Evolutionary conservation across 2,888 invertebrate genomes (phyloP).

Genomic region (Dasysyrphus albostriatus): DNA sequence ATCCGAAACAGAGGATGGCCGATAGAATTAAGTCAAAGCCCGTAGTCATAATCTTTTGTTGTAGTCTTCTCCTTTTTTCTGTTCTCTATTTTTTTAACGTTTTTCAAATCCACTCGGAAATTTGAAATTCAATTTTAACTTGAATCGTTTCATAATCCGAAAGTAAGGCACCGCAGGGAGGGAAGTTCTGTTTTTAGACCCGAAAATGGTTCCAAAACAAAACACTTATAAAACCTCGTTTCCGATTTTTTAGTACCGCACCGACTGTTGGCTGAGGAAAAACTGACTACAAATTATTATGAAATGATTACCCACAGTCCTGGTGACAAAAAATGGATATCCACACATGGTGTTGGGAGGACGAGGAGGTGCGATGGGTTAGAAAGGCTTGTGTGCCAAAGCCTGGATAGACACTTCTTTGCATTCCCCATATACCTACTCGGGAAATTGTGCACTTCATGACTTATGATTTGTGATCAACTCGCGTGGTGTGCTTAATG

Average conservation of each 20-base stretch:
- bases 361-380: not conserved
- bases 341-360: not conserved
- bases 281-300: constrained; percentile 70
- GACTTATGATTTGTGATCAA: constrained; percentile 74
- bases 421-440: not conserved
- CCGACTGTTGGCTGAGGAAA: constrained; percentile 61
- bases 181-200: not conserved
- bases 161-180: constrained; percentile 4
- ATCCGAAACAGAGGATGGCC: constrained; percentile 80
- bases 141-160: constrained; percentile 68
- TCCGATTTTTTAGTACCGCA: constrained; percentile 49
- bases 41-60: constrained; percentile 38
- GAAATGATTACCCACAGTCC: constrained; percentile 66
- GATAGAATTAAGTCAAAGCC: constrained; percentile 81
- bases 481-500: constrained; percentile 71
- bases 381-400: constrained; percentile 4
- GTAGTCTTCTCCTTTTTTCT: constrained; percentile 10
- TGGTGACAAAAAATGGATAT: constrained; percentile 44
- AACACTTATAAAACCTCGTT: constrained; percentile 17
- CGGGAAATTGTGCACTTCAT: constrained; percentile 41
- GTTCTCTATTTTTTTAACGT: constrained; percentile 17
- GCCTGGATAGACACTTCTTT: constrained; percentile 28
- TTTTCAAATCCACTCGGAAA: constrained; percentile 52
- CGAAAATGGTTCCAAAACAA: constrained; percentile 18
- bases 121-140: constrained; percentile 44